phyloP scores from a whole-genome alignment of 2,888 invertebrate species.

The Dichetophora obliterata region DNA sequence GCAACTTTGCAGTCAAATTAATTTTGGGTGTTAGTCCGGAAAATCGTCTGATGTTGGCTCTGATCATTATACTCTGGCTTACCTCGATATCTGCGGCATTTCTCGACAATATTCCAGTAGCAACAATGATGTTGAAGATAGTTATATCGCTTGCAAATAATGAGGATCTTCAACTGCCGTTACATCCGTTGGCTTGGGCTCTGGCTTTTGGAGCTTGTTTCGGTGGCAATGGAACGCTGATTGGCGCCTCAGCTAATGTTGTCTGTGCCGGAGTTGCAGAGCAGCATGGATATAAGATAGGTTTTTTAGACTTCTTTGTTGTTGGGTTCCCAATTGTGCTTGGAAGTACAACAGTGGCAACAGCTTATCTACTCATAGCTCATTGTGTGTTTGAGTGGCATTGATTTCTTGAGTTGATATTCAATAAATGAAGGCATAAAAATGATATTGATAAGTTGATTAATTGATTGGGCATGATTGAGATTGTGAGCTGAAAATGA shows the following conservation, averaged over 20 bases:
- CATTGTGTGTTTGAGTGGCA: too few relatives aligned
- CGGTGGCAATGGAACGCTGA: slow-evolving; percentile 82
- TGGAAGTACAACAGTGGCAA: slow-evolving; percentile 71
- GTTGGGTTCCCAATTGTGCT: slow-evolving; percentile 86
- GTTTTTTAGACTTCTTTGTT: slow-evolving; percentile 82
- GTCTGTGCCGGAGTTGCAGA: slow-evolving; percentile 91
- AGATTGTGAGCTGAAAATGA: too few relatives aligned
- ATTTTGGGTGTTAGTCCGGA: slow-evolving; percentile 76
- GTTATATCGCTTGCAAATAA: slow-evolving; percentile 78
- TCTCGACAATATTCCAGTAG: slow-evolving; percentile 90
- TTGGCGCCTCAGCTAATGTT: slow-evolving; percentile 92
- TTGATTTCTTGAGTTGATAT: too few relatives aligned
- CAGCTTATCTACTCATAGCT: too few relatives aligned
- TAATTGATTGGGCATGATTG: too few relatives aligned
- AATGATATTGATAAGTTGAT: too few relatives aligned
- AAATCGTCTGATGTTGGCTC: slow-evolving; percentile 76
- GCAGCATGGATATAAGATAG: slow-evolving; percentile 88
- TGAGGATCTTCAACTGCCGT: slow-evolving; percentile 76
- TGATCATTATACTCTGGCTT: slow-evolving; percentile 84
- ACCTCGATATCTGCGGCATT: slow-evolving; percentile 85
- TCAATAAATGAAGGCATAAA: too few relatives aligned
- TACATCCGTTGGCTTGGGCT: slow-evolving; percentile 86
- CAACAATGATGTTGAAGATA: slow-evolving; percentile 90
- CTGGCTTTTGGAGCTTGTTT: slow-evolving; percentile 80
- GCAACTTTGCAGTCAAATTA: slow-evolving; percentile 75